Conservation (phyloP, 2,797 vertebrate genomes). For the Hippoglossus hippoglossus region DNA sequence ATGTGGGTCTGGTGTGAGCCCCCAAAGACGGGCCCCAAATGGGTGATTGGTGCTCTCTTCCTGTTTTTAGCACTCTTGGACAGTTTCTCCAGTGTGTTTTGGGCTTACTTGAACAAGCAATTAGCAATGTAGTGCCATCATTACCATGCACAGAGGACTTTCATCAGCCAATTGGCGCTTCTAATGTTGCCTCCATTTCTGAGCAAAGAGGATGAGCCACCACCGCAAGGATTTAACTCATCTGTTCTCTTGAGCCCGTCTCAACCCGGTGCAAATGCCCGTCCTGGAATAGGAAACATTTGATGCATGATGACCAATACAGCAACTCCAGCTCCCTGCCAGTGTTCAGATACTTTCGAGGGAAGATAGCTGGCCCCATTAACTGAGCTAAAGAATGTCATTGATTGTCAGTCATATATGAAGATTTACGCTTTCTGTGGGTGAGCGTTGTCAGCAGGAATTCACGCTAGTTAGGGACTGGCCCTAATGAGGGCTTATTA, state of each 20-base stretch:
- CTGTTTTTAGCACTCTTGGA: conserved; percentile 64
- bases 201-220: conserved; percentile 58
- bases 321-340: conserved; percentile 24
- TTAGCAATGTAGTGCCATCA: conserved; percentile 71
- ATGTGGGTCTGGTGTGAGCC: conserved; percentile 19
- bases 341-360: conserved; percentile 13
- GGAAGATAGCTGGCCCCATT: conserved; percentile 44
- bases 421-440: conserved; percentile 23
- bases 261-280: conserved; percentile 46
- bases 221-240: conserved; percentile 56
- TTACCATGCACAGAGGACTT: conserved; percentile 66
- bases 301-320: conserved; percentile 39
- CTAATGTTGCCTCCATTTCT: conserved; percentile 65
- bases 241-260: conserved; percentile 53
- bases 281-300: conserved; percentile 32
- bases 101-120: conserved; percentile 71
- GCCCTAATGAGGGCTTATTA: conserved; percentile 58
- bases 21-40: conserved; percentile 33
- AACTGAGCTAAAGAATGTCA: conserved; percentile 46
- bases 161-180: conserved; percentile 67
- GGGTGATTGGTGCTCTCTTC: conserved; percentile 47
- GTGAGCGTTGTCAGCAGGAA: conserved; percentile 42
- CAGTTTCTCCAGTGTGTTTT: conserved; percentile 66
- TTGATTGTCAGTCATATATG: conserved; percentile 56
- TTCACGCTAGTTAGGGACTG: conserved; percentile 11